phyloP scores from a whole-genome alignment of 2,113 vertebrate species.

The Colossoma macropomum region DNA sequence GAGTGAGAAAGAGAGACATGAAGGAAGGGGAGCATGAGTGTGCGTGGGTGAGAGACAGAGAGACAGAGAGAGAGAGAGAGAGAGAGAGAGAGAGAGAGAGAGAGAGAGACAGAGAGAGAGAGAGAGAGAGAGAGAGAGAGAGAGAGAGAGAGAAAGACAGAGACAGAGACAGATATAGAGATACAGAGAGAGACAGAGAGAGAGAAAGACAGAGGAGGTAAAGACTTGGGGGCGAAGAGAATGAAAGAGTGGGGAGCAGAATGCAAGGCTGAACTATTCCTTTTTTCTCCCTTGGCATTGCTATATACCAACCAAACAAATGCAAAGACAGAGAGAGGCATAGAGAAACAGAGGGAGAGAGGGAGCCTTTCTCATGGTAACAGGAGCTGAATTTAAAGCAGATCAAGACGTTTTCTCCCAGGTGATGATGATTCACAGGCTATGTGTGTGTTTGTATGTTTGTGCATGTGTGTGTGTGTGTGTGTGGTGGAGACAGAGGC shows the following conservation, averaged over 20 bases:
- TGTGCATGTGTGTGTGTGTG: slow-evolving; percentile 50
- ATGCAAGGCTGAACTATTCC: slow-evolving; percentile 38
- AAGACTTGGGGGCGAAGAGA: background rate
- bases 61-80: background rate
- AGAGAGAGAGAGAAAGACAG: background rate
- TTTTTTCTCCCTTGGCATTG: slow-evolving; percentile 16
- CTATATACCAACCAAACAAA: slow-evolving; percentile 11
- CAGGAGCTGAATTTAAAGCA: slow-evolving; percentile 57
- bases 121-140: slow-evolving; percentile 26
- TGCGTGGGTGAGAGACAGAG: slow-evolving; percentile 19
- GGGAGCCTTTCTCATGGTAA: slow-evolving; percentile 49
- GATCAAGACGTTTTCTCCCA: slow-evolving; percentile 56
- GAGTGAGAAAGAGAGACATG: slow-evolving; percentile 39
- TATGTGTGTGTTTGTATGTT: slow-evolving; percentile 40
- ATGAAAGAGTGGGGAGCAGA: background rate
- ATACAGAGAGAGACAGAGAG: slow-evolving; percentile 29
- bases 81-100: no score
- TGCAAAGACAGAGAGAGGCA: background rate
- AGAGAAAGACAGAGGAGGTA: slow-evolving; percentile 26
- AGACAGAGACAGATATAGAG: background rate
- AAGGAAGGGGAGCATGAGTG: background rate
- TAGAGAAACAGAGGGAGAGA: background rate
- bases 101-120: slow-evolving; percentile 24
- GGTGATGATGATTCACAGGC: slow-evolving; percentile 66
- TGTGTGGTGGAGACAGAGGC: slow-evolving; percentile 59